Base-by-base conservation (phyloP, 1,140 invertebrate species). In the Platyscapa corneri region DNA sequence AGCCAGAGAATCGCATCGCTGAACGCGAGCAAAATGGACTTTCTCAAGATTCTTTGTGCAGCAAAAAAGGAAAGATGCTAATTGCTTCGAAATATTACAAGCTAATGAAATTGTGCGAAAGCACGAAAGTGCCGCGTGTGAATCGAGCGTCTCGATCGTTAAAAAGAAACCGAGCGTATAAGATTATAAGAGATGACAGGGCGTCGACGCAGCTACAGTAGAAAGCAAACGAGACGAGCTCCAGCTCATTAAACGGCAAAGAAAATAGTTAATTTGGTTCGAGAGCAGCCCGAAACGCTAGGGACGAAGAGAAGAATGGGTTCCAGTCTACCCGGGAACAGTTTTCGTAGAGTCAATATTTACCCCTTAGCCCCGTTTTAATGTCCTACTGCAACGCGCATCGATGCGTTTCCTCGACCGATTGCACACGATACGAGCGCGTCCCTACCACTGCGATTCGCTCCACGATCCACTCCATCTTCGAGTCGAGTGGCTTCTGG, bases 311-410 rank as follows among this genome's bases (percentile, higher is more conserved):
- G 34, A 70, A 70, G 14, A 70, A 20, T 14, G 16, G 16, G 12
- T 32, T 7, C 12, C 12, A 32, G 6, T 64, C n/a, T 1, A 23
- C 6, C 18, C 23, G 10, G 3, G 18, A 42, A 74, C 5, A 1
- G 0, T 14, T 42, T 32, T 1, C 7, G 23, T 39, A 42, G 46
- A 23, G 67, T 82, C 80, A 82, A 82, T 82, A 82, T 82, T 82
- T 82, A 70, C 67, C 14, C n/a, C n/a, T 3, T 14, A 27, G 42
- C 46, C n/a, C n/a, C n/a, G n/a, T n/a, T n/a, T 60, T 60, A 39
- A 27, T 18, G 76, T 34, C 39, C 20, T 32, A 20, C 16, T 0
- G 46, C 23, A 34, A 16, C 53, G 34, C 12, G 16, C 23, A 37
- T n/a, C 8, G 67, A 20, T 23, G 34, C 20, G 16, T 70, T 30